Base-by-base conservation (phyloP, 2,113 vertebrate species). In the Corythaeola cristata region DNA sequence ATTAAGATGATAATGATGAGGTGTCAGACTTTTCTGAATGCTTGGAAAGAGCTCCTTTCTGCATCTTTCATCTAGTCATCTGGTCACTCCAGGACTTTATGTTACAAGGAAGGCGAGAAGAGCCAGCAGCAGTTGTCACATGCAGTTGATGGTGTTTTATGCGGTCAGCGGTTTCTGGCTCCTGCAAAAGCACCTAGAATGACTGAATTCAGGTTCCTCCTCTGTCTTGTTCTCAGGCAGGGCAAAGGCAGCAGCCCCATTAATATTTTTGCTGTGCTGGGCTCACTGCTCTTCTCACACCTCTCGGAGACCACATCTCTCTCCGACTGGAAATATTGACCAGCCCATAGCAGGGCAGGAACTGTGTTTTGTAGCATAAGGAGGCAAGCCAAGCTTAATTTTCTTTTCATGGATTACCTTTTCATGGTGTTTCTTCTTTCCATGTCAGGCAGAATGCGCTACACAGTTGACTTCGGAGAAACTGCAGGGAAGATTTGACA, bases 281-380 rank as follows among this genome's bases (percentile, higher is more conserved):
- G 12, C 21, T 78, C 15, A 2, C 6, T n/a, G 68, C 17, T 63
- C 8, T 84, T 74, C 76, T 90, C 62, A 52, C 3, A 7, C 6
- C 8, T 67, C 12, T 28, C 5, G 11, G 7, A 60, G 5, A 45
- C 2, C 41, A 18, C 0, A 0, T 55, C 33, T 58, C 35, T 60
- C 37, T 75, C 66, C 1, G 3, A 21, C 33, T 59, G 28, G 15
- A 78, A 50, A 66, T 62, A 77, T 4, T 37, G 72, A 50, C 37
- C 37, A 84, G 28, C 27, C 27, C 3, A 5, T n/a, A 74, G 55
- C 28, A 77, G 7, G 2, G 15, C 23, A 6, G 52, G 4, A 67
- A 22, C 9, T 39, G 19, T 62, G 17, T 45, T 90, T 77, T n/a
- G 28, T 17, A 58, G 28, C 2, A 4, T n/a, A 47, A 93, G n/a